Evolutionary conservation across 2,113 vertebrate genomes (phyloP).

Genomic region (Pterocles orientalis): DNA sequence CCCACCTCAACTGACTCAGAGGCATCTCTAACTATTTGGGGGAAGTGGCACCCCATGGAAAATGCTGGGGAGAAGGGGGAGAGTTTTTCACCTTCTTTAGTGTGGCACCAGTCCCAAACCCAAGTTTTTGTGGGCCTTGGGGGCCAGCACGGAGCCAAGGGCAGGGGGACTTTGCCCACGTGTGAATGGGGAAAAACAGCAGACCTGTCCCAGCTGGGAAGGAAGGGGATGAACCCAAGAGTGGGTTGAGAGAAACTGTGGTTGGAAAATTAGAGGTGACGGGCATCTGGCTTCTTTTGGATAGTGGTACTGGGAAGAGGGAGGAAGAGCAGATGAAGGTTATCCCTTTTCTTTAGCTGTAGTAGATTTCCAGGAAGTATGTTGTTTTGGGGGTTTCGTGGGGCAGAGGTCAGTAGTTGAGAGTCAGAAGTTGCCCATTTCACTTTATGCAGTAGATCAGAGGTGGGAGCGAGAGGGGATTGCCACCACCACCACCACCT

Average conservation of each 20-base stretch:
- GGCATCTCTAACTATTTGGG: background rate
- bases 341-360: background rate
- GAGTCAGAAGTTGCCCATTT: background rate
- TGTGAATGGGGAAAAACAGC: background rate
- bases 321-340: background rate
- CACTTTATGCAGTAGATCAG: background rate
- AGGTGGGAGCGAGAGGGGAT: background rate
- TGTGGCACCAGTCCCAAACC: fast-evolving
- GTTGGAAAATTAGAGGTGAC: background rate
- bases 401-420: background rate
- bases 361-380: background rate
- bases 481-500: background rate
- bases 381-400: background rate
- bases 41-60: background rate
- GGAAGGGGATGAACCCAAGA: background rate
- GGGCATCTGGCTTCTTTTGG: background rate
- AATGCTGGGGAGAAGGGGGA: background rate
- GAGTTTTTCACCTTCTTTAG: background rate
- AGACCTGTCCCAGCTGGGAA: background rate
- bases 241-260: background rate
- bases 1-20: background rate
- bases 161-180: background rate
- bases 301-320: background rate
- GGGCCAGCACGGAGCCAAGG: background rate
- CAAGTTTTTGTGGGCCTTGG: background rate